These are phyloP conservation scores for Neolamprologus falcicula DNA, from an alignment of 2,113 vertebrate genomes.

Conservation along the genomic window DNA sequence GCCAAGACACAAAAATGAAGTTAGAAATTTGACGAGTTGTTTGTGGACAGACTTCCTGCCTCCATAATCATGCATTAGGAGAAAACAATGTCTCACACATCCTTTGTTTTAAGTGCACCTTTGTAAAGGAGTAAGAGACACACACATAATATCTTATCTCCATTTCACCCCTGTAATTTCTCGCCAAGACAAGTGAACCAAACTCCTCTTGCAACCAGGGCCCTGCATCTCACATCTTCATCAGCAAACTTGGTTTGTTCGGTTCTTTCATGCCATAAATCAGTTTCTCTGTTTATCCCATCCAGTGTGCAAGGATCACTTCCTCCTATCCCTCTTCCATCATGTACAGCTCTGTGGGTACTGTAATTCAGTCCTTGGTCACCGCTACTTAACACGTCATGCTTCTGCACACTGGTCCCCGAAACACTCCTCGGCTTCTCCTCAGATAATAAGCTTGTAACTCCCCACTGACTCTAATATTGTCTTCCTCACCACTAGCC, in stretches of 20 bases:
- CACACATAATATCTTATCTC: background rate
- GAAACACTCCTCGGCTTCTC: slow-evolving; percentile 20
- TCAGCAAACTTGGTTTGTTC: background rate
- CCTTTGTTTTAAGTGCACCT: background rate
- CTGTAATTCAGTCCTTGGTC: slow-evolving; percentile 1
- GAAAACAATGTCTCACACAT: background rate
- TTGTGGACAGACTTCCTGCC: background rate
- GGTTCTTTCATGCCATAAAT: background rate
- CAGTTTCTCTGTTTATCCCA: background rate
- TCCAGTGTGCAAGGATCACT: background rate
- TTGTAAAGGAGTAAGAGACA: background rate
- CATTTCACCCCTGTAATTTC: background rate
- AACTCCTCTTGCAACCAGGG: background rate
- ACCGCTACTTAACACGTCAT: slow-evolving; percentile 19
- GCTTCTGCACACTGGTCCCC: slow-evolving; percentile 1
- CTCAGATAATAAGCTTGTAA: slow-evolving; percentile 63
- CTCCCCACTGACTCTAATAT: slow-evolving; percentile 59
- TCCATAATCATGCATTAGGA: background rate
- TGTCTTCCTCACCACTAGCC: slow-evolving; percentile 47
- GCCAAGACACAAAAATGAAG: background rate
- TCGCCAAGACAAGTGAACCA: background rate
- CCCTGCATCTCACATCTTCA: background rate
- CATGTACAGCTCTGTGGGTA: slow-evolving; percentile 1
- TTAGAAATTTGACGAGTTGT: background rate
- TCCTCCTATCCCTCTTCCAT: background rate